Percentiles rank a stretch among this genome's conserved stretches.
Conservation (phyloP, 2,797 vertebrate species). For the Denticeps clupeoides region DNA sequence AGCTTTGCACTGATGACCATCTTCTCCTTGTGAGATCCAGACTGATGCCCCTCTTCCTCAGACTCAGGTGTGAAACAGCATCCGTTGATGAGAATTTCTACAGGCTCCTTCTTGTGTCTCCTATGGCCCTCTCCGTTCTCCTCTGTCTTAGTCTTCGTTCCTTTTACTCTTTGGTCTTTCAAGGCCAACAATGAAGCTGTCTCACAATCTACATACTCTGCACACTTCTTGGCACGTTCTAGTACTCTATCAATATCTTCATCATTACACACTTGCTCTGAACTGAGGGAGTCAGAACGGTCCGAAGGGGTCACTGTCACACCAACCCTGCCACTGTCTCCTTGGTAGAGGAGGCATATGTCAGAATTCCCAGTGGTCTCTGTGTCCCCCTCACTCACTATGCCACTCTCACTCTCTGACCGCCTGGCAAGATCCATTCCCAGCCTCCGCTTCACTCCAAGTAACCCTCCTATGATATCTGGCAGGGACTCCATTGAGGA, state of each 20-base stretch:
- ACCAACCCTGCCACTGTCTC: conserved; percentile 19
- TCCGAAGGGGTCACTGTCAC: conserved; percentile 16
- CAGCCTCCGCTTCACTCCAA: conserved; percentile 41
- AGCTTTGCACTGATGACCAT: conserved; percentile 39
- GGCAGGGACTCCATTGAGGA: conserved; percentile 83
- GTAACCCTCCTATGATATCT: conserved; percentile 65
- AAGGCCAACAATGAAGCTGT: conserved; percentile 23
- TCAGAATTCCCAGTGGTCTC: conserved; percentile 72
- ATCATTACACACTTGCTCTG: conserved; percentile 25
- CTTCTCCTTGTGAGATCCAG: conserved; percentile 33
- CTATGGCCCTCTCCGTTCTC: conserved; percentile 29
- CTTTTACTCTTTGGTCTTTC: conserved; percentile 19
- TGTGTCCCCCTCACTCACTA: conserved; percentile 78
- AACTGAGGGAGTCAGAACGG: conserved; percentile 13
- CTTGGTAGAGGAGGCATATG: conserved; percentile 51
- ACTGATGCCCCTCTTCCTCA: conserved; percentile 42
- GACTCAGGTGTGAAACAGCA: conserved; percentile 40
- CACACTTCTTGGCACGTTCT: conserved; percentile 29
- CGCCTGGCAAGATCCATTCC: conserved; percentile 53
- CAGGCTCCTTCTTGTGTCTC: conserved; percentile 32
- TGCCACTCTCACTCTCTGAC: conserved; percentile 86
- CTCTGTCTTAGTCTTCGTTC: conserved; percentile 36
- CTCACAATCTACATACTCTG: conserved; percentile 26
- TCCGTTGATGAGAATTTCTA: conserved; percentile 44
- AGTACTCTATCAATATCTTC: conserved; percentile 35